A percentile compares a stretch with the other conserved stretches of the same genome.
These are phyloP conservation scores for Pygathrix nemaeus DNA, from an alignment of 2,113 vertebrate genomes.

Conservation along the genomic window DNA sequence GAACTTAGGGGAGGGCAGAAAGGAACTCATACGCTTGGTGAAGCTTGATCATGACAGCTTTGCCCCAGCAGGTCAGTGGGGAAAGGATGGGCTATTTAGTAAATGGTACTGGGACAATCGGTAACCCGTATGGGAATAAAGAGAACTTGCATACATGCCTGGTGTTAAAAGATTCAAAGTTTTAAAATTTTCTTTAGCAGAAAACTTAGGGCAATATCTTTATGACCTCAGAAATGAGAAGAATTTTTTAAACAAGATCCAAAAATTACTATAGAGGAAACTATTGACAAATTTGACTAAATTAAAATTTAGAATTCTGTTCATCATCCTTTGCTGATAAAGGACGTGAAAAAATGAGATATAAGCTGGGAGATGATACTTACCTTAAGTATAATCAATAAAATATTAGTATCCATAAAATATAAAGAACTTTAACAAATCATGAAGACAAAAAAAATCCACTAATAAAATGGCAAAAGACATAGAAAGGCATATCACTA, in stretches of 20 bases:
- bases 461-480: neutral
- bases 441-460: neutral
- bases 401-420: neutral
- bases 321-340: neutral
- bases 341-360: neutral
- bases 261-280: neutral
- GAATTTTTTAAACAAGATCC: neutral
- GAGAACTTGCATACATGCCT: neutral
- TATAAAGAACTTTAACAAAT: neutral
- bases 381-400: neutral
- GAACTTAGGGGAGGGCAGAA: neutral
- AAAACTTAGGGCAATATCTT: neutral
- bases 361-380: neutral
- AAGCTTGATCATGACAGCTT: neutral
- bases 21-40: neutral
- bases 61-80: neutral
- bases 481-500: neutral
- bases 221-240: neutral
- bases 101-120: neutral
- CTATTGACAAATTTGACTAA: neutral
- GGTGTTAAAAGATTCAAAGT: neutral
- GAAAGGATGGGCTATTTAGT: neutral
- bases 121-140: neutral
- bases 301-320: neutral
- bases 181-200: neutral